Evolutionary conservation across 2,113 vertebrate species (phyloP).

Genomic region (Numenius arquata): DNA sequence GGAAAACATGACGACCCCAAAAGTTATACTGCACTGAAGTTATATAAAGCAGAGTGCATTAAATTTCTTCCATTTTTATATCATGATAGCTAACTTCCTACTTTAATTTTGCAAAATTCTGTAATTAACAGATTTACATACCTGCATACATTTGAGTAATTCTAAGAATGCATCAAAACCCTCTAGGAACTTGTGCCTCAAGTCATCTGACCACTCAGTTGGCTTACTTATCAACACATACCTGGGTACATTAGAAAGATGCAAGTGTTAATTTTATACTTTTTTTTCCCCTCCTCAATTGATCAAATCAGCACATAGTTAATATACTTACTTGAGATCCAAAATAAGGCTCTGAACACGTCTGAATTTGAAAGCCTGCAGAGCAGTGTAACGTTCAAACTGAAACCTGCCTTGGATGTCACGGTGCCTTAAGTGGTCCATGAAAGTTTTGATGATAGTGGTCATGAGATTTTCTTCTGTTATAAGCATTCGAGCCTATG

Average conservation of each 20-base stretch:
- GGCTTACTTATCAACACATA: constrained; percentile 94
- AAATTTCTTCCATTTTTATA: neutral
- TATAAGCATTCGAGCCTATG: constrained; percentile 95
- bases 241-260: constrained; percentile 69
- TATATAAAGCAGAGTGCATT: neutral
- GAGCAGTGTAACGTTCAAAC: constrained; percentile 94
- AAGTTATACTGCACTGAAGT: neutral
- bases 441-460: constrained; percentile 93
- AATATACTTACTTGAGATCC: constrained; percentile 90
- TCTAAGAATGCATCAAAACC: constrained; percentile 93
- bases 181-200: constrained; percentile 91
- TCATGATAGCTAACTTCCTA: neutral
- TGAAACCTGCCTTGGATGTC: constrained; percentile 95
- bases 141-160: constrained; percentile 97
- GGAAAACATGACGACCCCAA: neutral
- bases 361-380: constrained; percentile 95
- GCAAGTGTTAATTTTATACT: neutral
- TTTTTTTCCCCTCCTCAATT: neutral
- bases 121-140: constrained; percentile 45
- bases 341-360: constrained; percentile 95
- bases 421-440: constrained; percentile 91
- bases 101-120: neutral
- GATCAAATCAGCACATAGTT: neutral
- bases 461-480: constrained; percentile 94
- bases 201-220: constrained; percentile 85